Conservation (phyloP, 2,113 vertebrate genomes). For the Donacobius atricapilla region DNA sequence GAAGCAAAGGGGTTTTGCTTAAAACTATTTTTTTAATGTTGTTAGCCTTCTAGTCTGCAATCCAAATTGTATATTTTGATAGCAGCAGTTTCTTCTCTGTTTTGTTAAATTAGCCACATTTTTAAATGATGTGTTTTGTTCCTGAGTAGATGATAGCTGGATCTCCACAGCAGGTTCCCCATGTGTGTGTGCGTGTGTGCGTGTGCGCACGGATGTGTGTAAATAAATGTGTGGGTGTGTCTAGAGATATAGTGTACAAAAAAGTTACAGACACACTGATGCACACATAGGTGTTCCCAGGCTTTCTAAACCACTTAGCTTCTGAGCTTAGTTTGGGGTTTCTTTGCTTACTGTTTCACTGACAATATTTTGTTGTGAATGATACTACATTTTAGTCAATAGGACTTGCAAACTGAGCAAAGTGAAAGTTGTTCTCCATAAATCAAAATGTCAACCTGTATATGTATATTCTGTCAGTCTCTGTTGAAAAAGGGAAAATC, state of each 20-base stretch:
- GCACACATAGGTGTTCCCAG: constrained; percentile 55
- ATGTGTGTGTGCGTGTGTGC: constrained; percentile 48
- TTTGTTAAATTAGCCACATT: constrained; percentile 80
- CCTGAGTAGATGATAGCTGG: constrained; percentile 68
- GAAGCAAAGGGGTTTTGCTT: constrained; percentile 79
- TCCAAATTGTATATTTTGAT: constrained; percentile 88
- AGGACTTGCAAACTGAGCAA: constrained; percentile 68
- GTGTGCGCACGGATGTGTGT: constrained; percentile 33
- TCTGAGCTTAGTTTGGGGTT: constrained; percentile 72
- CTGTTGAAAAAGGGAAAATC: constrained; percentile 75
- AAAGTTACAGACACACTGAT: neutral
- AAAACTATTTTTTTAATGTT: constrained; percentile 84
- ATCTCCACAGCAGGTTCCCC: constrained; percentile 63
- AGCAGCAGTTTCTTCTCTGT: constrained; percentile 78
- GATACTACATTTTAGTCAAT: constrained; percentile 69
- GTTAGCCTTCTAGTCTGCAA: constrained; percentile 82
- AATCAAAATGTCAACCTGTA: constrained; percentile 70
- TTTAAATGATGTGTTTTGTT: constrained; percentile 72
- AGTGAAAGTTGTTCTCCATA: constrained; percentile 71
- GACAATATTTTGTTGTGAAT: constrained; percentile 71
- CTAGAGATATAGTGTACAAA: constrained; percentile 61
- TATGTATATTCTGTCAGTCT: constrained; percentile 71
- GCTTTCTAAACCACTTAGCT: constrained; percentile 73
- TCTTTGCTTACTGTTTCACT: constrained; percentile 75
- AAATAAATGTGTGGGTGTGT: constrained; percentile 63